Base-by-base conservation (phyloP, 1,140 invertebrate genomes). In the Leptestheria dahalacensis region DNA sequence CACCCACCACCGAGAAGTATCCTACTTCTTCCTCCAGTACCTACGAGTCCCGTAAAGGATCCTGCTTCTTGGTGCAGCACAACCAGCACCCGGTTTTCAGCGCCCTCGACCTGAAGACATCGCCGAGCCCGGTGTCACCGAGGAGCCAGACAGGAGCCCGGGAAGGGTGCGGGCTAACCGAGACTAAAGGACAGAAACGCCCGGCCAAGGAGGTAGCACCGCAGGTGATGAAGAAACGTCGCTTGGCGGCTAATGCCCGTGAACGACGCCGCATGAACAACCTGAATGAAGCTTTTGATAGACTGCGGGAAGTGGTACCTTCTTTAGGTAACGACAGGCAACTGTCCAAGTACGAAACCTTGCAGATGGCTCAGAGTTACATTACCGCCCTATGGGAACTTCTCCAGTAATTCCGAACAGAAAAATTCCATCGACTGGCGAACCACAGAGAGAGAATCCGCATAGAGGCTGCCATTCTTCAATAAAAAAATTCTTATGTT, bases 341-440 rank as follows among this genome's bases (percentile, higher is more conserved):
- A 67, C 72, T 91, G 2, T 88, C 85, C 64, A 91, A 91, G 71
- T 90, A 85, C 68, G 88, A 91, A 69, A 90, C 88, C 0, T 71
- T 91, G 10, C 86, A 90, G 74, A 88, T 91, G 86, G 88, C 88
- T 0, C 87, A 90, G 66, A 86, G 80, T 11, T 91, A 91, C 67
- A 91, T 91, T 50, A 70, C 77, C 0, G 84, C 85, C 0, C 70
- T 89, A 9, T 77, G 79, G 64, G 83, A 86, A 62, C 70, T 85
- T 2, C 66, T 82, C 21, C 47, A 60, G n/a, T 33, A 55, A 29
- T 20, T 29, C 23, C 21, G 53, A 55, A 41, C 6, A 41, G 15
- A 41, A 9, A 9, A 41, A 41, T 41, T 41, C 15, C 33, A 15
- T 41, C 6, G 6, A 9, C 15, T 15, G 6, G 6, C 15, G 6